Evolutionary conservation across 2,113 vertebrate genomes (phyloP), one percentile per base, ranked within the genome.

Genomic region (Microtus richardsoni): DNA sequence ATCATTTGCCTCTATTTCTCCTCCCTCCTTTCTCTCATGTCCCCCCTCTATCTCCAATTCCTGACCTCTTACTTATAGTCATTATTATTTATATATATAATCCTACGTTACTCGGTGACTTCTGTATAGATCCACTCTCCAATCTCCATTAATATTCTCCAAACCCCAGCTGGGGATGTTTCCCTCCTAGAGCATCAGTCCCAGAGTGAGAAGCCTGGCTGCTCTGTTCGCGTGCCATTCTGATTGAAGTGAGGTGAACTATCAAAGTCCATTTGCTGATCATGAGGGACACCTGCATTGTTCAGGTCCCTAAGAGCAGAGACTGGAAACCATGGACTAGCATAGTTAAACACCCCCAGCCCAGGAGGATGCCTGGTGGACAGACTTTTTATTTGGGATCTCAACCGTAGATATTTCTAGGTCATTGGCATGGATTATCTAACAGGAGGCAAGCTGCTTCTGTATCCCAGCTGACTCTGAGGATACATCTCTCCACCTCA

Each of bases 291-390:
- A 66, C 52, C 30, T 33, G 36, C 12, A 26, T 16, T 7, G 44
- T 14, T 28, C 16, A 7, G 4, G 24, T 22, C n/a, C 30, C 24
- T 7, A 7, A 41, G 21, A 64, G 78, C 19, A 30, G n/a, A 49
- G 30, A 5, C 5, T 13, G 17, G 4, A 66, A 47, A 26, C 1
- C 0, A 2, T 13, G 26, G 39, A 36, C 28, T 33, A 28, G 3
- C 10, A 33, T 10, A 33, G 30, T 28, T 22, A 36, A 47, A 30
- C 33, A 11, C 3, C 0, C 0, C 30, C 10, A 3, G 60, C 2
- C 41, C 44, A 0, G 2, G 24, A 9, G 2, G 3, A 14, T 2
- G 7, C 2, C 39, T 58, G 0, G 0, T 5, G 0, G 21, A 12
- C 26, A 19, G 36, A 11, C 1, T 41, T 28, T 77, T 22, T 52